phyloP scores from a whole-genome alignment of 2,888 invertebrate species.

The Chironomus tentans region DNA sequence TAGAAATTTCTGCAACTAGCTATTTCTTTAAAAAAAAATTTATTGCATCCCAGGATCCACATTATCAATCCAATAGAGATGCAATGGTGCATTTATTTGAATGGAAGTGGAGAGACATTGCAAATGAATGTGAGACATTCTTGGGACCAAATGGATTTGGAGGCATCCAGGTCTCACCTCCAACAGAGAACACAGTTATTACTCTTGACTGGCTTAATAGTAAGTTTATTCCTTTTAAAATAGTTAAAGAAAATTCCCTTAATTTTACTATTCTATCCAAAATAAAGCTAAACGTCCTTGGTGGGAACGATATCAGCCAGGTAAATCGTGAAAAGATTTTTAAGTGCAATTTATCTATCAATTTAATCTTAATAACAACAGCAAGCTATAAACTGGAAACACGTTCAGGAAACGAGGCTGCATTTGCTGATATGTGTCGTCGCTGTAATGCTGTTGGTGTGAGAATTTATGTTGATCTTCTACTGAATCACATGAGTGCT shows the following conservation, averaged over 20 bases:
- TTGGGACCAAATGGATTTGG: slow-evolving; percentile 54
- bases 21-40: neutral
- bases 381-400: slow-evolving; percentile 39
- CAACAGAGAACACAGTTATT: slow-evolving; percentile 28
- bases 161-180: slow-evolving; percentile 52
- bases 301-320: slow-evolving; percentile 67
- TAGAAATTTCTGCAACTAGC: neutral
- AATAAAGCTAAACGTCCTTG: slow-evolving; percentile 37
- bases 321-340: too few relatives aligned
- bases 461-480: slow-evolving; percentile 67
- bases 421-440: slow-evolving; percentile 65
- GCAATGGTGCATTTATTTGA: slow-evolving; percentile 54
- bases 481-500: slow-evolving; percentile 82
- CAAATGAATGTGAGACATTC: slow-evolving; percentile 56
- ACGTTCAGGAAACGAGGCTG: slow-evolving; percentile 64
- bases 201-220: slow-evolving; percentile 6
- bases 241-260: too few relatives aligned
- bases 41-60: slow-evolving; percentile 35
- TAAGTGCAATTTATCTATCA: too few relatives aligned
- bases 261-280: neutral
- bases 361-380: too few relatives aligned
- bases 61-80: slow-evolving; percentile 42
- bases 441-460: slow-evolving; percentile 74
- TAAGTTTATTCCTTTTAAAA: neutral
- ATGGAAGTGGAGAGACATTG: slow-evolving; percentile 62